Base-by-base conservation (phyloP, 1,140 invertebrate genomes). In the Melitaea cinxia region DNA sequence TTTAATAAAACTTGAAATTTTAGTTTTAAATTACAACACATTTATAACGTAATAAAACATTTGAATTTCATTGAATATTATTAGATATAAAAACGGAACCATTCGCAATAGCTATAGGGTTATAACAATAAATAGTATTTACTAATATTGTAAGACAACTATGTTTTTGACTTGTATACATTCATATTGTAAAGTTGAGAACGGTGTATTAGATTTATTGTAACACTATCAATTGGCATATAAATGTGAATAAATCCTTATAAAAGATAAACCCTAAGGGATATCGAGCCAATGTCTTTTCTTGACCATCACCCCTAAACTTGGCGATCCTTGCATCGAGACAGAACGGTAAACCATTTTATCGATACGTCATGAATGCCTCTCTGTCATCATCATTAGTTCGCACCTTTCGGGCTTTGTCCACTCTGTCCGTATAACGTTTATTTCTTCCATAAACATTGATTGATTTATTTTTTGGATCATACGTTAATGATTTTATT, bases 141-240 rank as follows among this genome's bases (percentile, higher is more conserved):
- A 86, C 68, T 68, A 73, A 81, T 81, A 82, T 73, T 88, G 79
- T 89, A 91, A 89, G 71, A 88, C 85, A 86, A 83, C 74, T 88
- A 87, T 91, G 85, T 91, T 91, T 89, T 91, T 85, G 88, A 88
- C 85, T 88, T 91, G 85, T 91, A 88, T 91, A 91, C 85, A 91
- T 87, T 83, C 74, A 74, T 85, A 82, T 78, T 88, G 80, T 88
- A 86, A 88, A 89, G 71, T 86, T 83, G 68, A 82, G 61, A 78
- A 80, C 72, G 79, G 77, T 85, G 79, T 88, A 83, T 83, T 88
- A 90, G 83, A 81, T 83, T 80, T 81, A 75, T 70, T 88, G 76
- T 88, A 87, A 85, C 65, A 68, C 74, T 83, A 88, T 83, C 74
- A 67, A 85, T 83, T 83, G 73, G 80, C 78, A 77, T 88, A 86